Evolutionary conservation across 2,888 invertebrate genomes (phyloP).

Genomic region (Cerastis leucographa): DNA sequence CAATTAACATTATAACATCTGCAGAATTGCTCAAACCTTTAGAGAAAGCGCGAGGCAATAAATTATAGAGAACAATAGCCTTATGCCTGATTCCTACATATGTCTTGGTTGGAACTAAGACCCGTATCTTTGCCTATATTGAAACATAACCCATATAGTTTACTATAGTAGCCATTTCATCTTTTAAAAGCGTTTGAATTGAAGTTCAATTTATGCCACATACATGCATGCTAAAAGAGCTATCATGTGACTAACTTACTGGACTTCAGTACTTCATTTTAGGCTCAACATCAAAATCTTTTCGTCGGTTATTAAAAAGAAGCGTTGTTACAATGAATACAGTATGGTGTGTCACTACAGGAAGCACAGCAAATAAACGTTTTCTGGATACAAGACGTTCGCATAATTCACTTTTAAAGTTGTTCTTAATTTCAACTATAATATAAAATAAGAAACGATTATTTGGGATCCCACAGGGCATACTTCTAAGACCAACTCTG

Average conservation of each 20-base stretch:
- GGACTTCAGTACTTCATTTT: too few relatives aligned
- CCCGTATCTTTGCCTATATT: constrained; percentile 37
- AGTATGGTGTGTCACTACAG: neutral
- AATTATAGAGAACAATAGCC: constrained; percentile 45
- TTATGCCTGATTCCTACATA: constrained; percentile 36
- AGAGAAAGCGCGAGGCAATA: constrained; percentile 50
- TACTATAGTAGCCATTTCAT: constrained; percentile 19
- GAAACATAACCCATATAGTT: constrained; percentile 11
- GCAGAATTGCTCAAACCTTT: constrained; percentile 31
- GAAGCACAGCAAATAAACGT: neutral
- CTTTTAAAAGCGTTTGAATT: constrained; percentile 21
- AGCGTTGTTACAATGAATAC: neutral
- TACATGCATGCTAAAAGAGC: too few relatives aligned
- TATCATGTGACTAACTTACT: too few relatives aligned
- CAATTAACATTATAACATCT: constrained; percentile 33
- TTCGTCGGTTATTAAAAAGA: neutral
- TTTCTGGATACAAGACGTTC: neutral
- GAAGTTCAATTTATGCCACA: too few relatives aligned
- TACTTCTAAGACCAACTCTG: neutral
- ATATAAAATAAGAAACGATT: too few relatives aligned
- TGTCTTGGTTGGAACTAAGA: constrained; percentile 29
- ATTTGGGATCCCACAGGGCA: neutral
- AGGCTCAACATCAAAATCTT: too few relatives aligned
- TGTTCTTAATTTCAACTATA: too few relatives aligned
- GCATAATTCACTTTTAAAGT: neutral